These are phyloP conservation scores for Apostichopus californicus DNA, from an alignment of 35 echinoderm and acorn worm genomes.

Conservation along the genomic window DNA sequence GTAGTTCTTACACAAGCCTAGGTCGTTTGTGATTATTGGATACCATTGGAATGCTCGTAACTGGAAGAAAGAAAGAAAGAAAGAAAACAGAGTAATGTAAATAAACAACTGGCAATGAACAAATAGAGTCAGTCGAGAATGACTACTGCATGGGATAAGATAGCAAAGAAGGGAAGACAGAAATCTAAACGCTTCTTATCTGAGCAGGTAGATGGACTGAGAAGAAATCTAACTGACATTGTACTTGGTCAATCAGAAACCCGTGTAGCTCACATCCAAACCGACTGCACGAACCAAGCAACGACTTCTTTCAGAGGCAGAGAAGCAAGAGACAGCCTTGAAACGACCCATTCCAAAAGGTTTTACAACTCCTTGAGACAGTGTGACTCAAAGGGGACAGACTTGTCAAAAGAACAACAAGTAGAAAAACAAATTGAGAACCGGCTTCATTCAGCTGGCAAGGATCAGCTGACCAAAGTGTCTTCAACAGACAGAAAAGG, in stretches of 20 bases:
- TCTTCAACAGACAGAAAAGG: background rate
- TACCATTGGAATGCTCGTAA: conserved; percentile 10
- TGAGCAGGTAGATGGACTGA: background rate
- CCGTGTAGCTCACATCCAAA: background rate
- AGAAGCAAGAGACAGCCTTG: background rate
- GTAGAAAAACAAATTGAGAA: background rate
- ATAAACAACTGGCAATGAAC: background rate
- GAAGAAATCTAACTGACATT: conserved; percentile 29
- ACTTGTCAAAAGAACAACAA: background rate
- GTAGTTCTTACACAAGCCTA: background rate
- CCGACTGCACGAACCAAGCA: background rate
- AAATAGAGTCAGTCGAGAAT: background rate
- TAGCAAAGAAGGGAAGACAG: background rate
- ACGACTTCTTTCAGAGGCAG: background rate
- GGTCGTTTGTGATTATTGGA: background rate
- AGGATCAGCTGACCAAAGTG: background rate
- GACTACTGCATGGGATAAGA: background rate
- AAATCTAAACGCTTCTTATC: background rate
- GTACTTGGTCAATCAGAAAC: conserved; percentile 1
- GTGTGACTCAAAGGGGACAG: background rate
- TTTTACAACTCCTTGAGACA: conserved; percentile 7
- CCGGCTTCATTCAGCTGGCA: background rate
- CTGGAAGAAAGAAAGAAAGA: background rate
- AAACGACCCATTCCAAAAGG: conserved; percentile 4
- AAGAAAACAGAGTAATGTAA: conserved; percentile 1